Conservation (phyloP, 2,113 vertebrate species). For the Mustelus asterias region DNA sequence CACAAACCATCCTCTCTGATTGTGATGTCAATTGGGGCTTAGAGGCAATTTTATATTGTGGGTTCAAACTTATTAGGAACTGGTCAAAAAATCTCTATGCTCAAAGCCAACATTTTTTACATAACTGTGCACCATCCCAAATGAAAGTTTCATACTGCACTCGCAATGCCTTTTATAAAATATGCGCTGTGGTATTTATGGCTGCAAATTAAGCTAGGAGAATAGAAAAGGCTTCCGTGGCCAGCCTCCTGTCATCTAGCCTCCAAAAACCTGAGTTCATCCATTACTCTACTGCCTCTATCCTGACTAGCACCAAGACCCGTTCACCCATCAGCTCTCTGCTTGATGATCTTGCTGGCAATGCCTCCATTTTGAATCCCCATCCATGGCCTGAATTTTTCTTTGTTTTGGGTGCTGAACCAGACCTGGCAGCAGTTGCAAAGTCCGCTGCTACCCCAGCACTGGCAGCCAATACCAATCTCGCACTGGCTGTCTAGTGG, state of each 20-base stretch:
- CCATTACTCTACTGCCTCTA: too few species aligned
- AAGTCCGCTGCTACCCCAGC: too few species aligned
- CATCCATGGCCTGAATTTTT: not conserved
- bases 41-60: not conserved
- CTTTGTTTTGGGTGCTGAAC: too few species aligned
- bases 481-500: too few species aligned
- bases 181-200: not conserved
- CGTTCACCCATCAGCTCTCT: not conserved
- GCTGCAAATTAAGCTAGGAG: too few species aligned
- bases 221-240: too few species aligned
- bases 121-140: not conserved
- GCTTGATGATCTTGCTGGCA: not conserved
- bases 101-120: conserved; percentile 18
- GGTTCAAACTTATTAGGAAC: not conserved
- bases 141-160: not conserved
- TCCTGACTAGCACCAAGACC: not conserved
- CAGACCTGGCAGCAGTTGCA: too few species aligned
- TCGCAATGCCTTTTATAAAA: not conserved
- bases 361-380: not conserved
- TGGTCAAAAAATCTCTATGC: not conserved
- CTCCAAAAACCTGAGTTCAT: not conserved
- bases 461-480: too few species aligned
- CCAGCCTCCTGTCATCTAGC: too few species aligned
- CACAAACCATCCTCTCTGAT: not conserved
- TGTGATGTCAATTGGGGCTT: not conserved